A percentile compares a stretch with the other conserved stretches of the same genome.
Conservation (phyloP, 2,113 vertebrate species). For the Bubalus kerabau region DNA sequence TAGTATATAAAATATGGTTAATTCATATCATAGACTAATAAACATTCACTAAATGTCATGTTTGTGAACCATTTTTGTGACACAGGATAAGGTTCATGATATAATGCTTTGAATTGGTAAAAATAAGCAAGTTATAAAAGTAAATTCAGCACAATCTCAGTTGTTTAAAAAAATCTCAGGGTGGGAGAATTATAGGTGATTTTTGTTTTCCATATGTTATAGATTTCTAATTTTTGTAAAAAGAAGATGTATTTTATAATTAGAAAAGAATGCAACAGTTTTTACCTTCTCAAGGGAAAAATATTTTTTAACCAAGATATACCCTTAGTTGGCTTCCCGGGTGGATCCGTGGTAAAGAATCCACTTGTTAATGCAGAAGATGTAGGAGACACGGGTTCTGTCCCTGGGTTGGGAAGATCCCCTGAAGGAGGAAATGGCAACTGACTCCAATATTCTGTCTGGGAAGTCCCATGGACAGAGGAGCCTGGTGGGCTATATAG, state of each 20-base stretch:
- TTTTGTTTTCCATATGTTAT: not conserved
- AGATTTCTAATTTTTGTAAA: slow-evolving; percentile 26
- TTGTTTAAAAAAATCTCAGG: not conserved
- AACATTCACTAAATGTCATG: not conserved
- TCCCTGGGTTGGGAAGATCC: not conserved
- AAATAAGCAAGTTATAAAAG: not conserved
- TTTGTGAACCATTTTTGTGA: not conserved
- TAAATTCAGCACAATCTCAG: not conserved
- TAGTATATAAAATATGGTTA: not conserved
- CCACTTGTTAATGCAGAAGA: not conserved
- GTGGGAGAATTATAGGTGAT: not conserved
- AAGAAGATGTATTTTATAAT: not conserved
- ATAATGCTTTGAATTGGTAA: not conserved
- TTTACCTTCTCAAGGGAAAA: slow-evolving; percentile 23
- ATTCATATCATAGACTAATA: not conserved
- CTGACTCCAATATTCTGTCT: not conserved
- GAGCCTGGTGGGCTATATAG: not conserved
- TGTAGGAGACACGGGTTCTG: not conserved
- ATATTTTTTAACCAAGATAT: not conserved
- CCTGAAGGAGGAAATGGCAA: not conserved
- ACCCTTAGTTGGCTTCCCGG: not conserved
- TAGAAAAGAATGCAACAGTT: not conserved
- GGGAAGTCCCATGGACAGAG: not conserved
- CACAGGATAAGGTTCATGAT: not conserved
- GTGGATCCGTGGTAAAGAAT: not conserved